These are phyloP conservation scores for Hydrotaea diabolus DNA, from an alignment of 2,888 invertebrate species.

Conservation along the genomic window DNA sequence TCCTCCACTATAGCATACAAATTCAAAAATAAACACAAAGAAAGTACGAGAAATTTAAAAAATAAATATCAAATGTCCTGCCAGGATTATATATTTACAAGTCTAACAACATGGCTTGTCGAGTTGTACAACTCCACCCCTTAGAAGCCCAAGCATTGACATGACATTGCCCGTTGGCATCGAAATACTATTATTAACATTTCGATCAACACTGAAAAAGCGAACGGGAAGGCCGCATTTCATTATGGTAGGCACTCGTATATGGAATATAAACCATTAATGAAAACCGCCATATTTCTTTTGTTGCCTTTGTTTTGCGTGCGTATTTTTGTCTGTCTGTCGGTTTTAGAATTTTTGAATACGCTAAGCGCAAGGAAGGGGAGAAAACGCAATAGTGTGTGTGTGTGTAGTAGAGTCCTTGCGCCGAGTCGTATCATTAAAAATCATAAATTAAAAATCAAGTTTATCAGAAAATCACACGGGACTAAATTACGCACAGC, in stretches of 20 bases:
- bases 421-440: slow-evolving; percentile 62
- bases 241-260: background rate
- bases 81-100: background rate
- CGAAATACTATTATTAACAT: slow-evolving; percentile 26
- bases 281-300: slow-evolving; percentile 63
- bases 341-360: background rate
- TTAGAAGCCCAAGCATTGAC: slow-evolving; percentile 3
- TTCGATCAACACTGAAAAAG: background rate
- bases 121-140: slow-evolving; percentile 20
- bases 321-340: background rate
- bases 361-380: slow-evolving; percentile 25
- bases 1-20: too few relatives aligned
- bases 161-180: background rate
- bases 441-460: slow-evolving; percentile 68
- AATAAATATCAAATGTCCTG: background rate
- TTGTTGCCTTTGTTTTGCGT: slow-evolving; percentile 13
- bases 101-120: background rate
- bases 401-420: slow-evolving; percentile 15
- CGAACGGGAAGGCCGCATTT: slow-evolving; percentile 4
- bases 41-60: background rate
- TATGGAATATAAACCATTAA: slow-evolving; percentile 22
- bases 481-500: slow-evolving; percentile 67
- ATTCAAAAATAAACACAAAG: background rate
- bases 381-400: background rate
- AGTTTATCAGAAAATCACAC: slow-evolving; percentile 69